Base-by-base conservation (phyloP, 2,888 invertebrate genomes). In the Drosophila anomalipes region DNA sequence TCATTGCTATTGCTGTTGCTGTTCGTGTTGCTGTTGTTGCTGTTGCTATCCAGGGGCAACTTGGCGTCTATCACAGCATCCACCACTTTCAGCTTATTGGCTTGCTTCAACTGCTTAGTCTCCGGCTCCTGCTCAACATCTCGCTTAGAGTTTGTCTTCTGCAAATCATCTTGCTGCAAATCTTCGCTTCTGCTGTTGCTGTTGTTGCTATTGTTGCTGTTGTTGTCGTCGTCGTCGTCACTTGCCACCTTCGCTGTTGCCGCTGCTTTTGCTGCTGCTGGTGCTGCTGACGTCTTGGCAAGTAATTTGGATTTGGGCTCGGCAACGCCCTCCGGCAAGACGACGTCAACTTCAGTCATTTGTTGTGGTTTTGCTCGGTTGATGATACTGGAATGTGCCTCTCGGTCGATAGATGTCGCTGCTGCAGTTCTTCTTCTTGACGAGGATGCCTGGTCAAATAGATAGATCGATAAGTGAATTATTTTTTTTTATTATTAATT, bases 281-380 rank as follows among this genome's bases (percentile, higher is more conserved):
- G 44, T 68, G 54, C 76, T 73, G 44, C 39, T 70, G 70, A 64
- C 66, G 78, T 65, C 74, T 85, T 89, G 78, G 90, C 82, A 73
- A 84, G 90, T 54, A 79, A 70, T 75, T 84, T 87, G 72, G 86
- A 83, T 71, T 79, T 89, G 74, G 86, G 83, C 83, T 83, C 79
- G 77, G 89, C 81, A 79, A 90, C 85, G 80, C 91, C 86, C 80
- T 92, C 92, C 75, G 92, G 92, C 83, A 92, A 89, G 71, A 85
- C 91, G 82, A 90, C 87, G 82, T 92, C 92, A 73, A 92, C 91
- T 86, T 92, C 92, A 83, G 92, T 92, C 92, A 92, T 92, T 90
- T 87, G 91, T 73, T 74, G 73, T 77, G 73, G 73, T 82, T 80
- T 74, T 79, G 51, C 74, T 74, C 70, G 44, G 28, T 62, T 70